These are phyloP conservation scores for Astreopora myriophthalma DNA, from an alignment of 64 coral and sea anemone genomes.

Conservation along the genomic window DNA sequence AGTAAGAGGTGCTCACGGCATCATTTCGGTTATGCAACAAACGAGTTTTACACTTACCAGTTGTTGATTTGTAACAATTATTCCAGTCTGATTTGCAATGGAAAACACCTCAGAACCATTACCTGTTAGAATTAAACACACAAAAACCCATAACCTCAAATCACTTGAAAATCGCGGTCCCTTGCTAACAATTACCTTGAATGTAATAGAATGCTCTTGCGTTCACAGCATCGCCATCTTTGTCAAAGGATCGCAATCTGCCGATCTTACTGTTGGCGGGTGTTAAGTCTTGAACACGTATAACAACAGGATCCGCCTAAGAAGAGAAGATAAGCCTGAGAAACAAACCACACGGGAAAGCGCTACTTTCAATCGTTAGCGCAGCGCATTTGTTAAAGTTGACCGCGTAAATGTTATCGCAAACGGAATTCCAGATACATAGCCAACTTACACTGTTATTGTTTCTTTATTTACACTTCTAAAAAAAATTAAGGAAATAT, in stretches of 20 bases:
- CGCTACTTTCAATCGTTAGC: no score
- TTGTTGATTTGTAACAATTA: constrained; percentile 3
- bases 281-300: constrained; percentile 32
- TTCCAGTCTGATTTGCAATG: constrained; percentile 37
- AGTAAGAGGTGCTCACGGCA: no score
- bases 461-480: no score
- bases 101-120: constrained; percentile 31
- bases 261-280: constrained; percentile 35
- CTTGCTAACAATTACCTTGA: not conserved
- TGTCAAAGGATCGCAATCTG: constrained; percentile 54
- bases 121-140: not conserved
- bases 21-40: no score
- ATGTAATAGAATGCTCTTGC: constrained; percentile 57
- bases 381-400: no score
- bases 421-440: no score
- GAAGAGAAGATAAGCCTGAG: not conserved
- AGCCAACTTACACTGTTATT: no score
- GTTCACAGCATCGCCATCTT: constrained; percentile 58
- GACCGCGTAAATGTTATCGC: no score
- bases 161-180: not conserved
- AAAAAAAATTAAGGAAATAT: no score
- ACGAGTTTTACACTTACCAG: constrained; percentile 2
- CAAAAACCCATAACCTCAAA: no score
- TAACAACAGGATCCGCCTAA: not conserved
- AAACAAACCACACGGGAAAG: not conserved